phyloP scores from a whole-genome alignment of 2,113 vertebrate species.

The Protomyctophum bolini region DNA sequence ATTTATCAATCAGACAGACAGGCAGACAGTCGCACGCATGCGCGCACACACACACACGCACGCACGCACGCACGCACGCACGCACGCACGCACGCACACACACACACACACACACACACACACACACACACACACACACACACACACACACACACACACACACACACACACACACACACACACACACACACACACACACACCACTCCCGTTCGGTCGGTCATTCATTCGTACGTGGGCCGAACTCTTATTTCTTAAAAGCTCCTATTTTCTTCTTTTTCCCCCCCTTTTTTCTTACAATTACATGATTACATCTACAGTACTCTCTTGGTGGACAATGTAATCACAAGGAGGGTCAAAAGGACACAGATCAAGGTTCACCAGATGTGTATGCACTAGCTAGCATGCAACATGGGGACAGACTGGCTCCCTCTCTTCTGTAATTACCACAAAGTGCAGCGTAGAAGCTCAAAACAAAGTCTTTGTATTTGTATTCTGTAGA shows the following conservation, averaged over 20 bases:
- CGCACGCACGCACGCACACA: too few species aligned
- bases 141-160: too few species aligned
- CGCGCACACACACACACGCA: too few species aligned
- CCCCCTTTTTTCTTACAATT: too few species aligned
- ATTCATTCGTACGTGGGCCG: not conserved
- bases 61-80: too few species aligned
- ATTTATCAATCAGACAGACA: too few species aligned
- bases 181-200: not conserved
- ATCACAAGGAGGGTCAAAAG: slow-evolving; percentile 24
- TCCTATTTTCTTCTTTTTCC: too few species aligned
- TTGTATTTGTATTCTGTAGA: slow-evolving; percentile 25
- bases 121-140: too few species aligned
- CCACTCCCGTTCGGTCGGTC: slow-evolving; percentile 3
- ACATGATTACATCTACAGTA: too few species aligned
- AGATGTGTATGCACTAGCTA: slow-evolving; percentile 46
- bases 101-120: too few species aligned
- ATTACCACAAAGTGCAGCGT: slow-evolving; percentile 28
- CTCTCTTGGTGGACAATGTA: slow-evolving; percentile 21
- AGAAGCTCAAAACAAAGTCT: slow-evolving; percentile 40
- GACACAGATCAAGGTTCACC: slow-evolving; percentile 28
- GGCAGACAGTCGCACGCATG: too few species aligned
- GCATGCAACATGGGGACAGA: not conserved
- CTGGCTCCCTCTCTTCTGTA: slow-evolving; percentile 32
- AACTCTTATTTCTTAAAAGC: slow-evolving; percentile 21
- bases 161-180: too few species aligned